These are phyloP conservation scores for Heliconius ethilla DNA, from an alignment of 2,888 invertebrate species.

Conservation along the genomic window DNA sequence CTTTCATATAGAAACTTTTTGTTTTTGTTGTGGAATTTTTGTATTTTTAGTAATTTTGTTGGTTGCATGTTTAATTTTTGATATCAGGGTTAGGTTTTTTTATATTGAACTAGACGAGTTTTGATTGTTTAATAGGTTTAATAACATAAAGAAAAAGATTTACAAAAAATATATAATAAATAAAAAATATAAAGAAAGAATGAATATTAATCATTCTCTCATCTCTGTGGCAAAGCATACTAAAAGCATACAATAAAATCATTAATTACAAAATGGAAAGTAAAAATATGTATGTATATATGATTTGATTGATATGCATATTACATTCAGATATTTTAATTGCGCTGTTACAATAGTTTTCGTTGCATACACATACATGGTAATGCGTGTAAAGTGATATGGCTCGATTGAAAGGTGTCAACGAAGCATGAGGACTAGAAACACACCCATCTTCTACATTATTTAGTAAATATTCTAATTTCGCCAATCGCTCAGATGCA, in stretches of 20 bases:
- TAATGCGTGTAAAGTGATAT: slow-evolving; percentile 60
- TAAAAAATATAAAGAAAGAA: background rate
- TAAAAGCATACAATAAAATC: no score
- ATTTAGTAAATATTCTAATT: slow-evolving; percentile 44
- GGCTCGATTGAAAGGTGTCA: slow-evolving; percentile 59
- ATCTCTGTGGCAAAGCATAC: no score
- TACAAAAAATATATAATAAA: background rate
- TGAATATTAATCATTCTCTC: background rate
- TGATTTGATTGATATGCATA: background rate
- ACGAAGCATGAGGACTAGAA: slow-evolving; percentile 56
- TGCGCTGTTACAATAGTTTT: slow-evolving; percentile 55
- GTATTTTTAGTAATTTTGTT: background rate
- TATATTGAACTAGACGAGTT: background rate
- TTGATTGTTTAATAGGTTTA: background rate
- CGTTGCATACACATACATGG: slow-evolving; percentile 62
- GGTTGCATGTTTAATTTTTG: background rate
- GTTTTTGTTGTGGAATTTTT: background rate
- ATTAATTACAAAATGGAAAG: background rate
- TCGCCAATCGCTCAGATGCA: slow-evolving; percentile 44
- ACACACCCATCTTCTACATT: slow-evolving; percentile 54
- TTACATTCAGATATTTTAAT: background rate
- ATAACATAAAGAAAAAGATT: background rate
- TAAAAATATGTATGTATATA: background rate
- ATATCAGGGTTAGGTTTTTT: background rate
- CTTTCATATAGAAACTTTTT: slow-evolving; percentile 12